These are phyloP conservation scores for Leptocoma aspasia DNA, from an alignment of 2,113 vertebrate species.

Conservation along the genomic window DNA sequence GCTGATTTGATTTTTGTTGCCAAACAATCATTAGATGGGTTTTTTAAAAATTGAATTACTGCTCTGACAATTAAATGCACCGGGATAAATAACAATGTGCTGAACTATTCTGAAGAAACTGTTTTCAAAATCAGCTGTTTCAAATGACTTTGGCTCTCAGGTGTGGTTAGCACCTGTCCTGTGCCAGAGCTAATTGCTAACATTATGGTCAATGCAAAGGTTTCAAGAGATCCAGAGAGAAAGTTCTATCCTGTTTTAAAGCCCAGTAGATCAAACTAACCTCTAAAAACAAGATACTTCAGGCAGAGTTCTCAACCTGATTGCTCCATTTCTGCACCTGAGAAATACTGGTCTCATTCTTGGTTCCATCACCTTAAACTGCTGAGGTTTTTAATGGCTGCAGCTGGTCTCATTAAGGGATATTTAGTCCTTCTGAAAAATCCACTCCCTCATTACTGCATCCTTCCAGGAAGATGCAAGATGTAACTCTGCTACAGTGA, in stretches of 20 bases:
- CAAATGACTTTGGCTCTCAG: background rate
- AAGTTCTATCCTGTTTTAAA: background rate
- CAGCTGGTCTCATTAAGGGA: background rate
- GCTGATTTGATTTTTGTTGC: background rate
- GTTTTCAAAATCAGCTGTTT: background rate
- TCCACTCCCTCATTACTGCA: background rate
- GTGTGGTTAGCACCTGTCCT: background rate
- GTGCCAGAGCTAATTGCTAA: background rate
- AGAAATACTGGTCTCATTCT: background rate
- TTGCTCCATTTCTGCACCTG: background rate
- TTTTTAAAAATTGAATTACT: background rate
- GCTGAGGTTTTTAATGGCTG: background rate
- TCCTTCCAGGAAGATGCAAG: background rate
- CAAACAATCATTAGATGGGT: background rate
- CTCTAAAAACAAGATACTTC: background rate
- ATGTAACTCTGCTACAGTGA: background rate
- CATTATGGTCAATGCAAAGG: background rate
- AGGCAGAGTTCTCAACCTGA: background rate
- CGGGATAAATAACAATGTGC: background rate
- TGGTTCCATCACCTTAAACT: background rate
- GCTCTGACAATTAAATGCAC: background rate
- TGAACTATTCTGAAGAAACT: background rate
- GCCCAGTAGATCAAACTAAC: background rate
- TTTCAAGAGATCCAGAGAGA: background rate
- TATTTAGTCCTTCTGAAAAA: background rate